Evolutionary conservation across 1,140 invertebrate species (phyloP), one percentile per base, ranked within the genome.

Genomic region (Tetraneura akinire): DNA sequence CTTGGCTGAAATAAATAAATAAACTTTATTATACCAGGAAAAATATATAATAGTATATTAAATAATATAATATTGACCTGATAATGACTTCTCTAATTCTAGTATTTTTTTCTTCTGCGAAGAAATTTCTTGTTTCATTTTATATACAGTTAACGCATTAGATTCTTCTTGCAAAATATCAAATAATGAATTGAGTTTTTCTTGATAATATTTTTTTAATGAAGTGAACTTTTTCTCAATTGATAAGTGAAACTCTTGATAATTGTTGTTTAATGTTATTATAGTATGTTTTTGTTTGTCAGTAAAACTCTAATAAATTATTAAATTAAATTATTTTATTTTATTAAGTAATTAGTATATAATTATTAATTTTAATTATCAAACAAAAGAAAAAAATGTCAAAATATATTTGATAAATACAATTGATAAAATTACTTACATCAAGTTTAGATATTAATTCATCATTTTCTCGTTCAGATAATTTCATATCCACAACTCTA

Each of bases 381-480:
- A n/a, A 37, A 37, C 32, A 37, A 37, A 37, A 37, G 3, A 37
- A 37, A 37, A 37, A 8, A 37, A 37, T 37, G 8, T 4, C 8
- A 37, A 37, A 4, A 37, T 8, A 37, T 8, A 37, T 37, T 37
- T 37, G 3, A 37, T 8, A 37, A 8, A 37, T 4, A 8, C 32
- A 37, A 37, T 8, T 37, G 8, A 8, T 37, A 37, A 47, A 68
- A 18, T n/a, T 26, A 78, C 55, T 45, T 11, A 78, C 74, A 78
- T 78, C 74, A 47, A 78, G 74, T 47, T 78, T 62, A 62, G 74
- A 23, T 42, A 78, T 78, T 26, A 78, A 18, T 45, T 78, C 74
- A 60, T 78, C 74, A 47, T 45, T 78, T 45, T 78, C 74, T 78
- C 37, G 55, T 23, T 37, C 74, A 47, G 74, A 62, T 62, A 62